phyloP scores from a whole-genome alignment of 2,113 vertebrate genomes.

The Gopherus flavomarginatus region DNA sequence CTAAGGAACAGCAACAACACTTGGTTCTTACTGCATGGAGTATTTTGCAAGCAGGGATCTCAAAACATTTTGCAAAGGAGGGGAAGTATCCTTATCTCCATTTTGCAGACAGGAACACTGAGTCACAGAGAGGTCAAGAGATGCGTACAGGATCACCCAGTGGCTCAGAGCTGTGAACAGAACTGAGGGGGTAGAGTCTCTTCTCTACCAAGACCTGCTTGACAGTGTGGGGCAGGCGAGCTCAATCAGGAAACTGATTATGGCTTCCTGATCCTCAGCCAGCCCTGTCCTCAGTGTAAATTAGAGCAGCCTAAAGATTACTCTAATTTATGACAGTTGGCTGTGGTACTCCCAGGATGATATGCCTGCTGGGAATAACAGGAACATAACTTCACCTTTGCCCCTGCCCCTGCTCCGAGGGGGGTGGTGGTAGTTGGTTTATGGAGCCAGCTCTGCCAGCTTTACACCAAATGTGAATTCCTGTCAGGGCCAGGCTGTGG shows the following conservation, averaged over 20 bases:
- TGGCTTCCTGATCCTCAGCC: neutral
- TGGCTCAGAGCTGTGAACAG: neutral
- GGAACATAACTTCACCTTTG: neutral
- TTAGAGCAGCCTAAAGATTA: neutral
- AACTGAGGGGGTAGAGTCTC: rapidly evolving
- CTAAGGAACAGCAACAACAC: neutral
- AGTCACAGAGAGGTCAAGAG: neutral
- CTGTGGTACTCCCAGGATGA: neutral
- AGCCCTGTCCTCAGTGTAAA: neutral
- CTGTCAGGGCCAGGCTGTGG: neutral
- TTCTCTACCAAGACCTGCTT: neutral
- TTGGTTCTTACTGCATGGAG: neutral
- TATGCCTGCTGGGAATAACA: neutral
- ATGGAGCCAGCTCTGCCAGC: neutral
- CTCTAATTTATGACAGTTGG: neutral
- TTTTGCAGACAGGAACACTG: neutral
- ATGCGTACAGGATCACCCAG: neutral
- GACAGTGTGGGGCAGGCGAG: neutral
- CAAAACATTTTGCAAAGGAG: neutral
- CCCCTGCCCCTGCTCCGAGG: neutral
- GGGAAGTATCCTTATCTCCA: neutral
- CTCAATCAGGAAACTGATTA: neutral
- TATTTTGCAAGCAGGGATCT: neutral
- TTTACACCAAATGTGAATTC: neutral
- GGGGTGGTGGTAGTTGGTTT: neutral